Evolutionary conservation across 2,113 vertebrate species (phyloP).

Genomic region (Nestor notabilis): DNA sequence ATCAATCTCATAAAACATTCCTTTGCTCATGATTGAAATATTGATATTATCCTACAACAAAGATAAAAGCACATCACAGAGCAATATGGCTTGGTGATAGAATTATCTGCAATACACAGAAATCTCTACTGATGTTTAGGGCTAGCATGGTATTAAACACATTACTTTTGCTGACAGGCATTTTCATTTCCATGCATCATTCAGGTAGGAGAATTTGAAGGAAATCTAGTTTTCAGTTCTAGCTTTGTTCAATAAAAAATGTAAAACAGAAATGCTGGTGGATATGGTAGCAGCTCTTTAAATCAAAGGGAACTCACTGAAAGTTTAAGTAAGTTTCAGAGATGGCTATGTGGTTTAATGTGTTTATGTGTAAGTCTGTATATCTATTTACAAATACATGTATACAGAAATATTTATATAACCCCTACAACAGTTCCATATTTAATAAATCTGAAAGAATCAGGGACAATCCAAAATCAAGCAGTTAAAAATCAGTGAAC

Average conservation of each 20-base stretch:
- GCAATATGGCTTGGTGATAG: conserved; percentile 75
- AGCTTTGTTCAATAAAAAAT: conserved; percentile 68
- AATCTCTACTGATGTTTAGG: conserved; percentile 79
- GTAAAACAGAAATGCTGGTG: conserved; percentile 49
- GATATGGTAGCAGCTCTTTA: conserved; percentile 34
- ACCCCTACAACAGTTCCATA: not conserved
- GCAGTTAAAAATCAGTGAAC: not conserved
- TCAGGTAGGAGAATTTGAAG: conserved; percentile 68
- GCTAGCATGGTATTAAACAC: conserved; percentile 78
- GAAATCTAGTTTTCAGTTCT: conserved; percentile 70
- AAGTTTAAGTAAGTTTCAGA: conserved; percentile 47
- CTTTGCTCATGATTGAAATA: conserved; percentile 74
- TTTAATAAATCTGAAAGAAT: not conserved
- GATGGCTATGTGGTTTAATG: not conserved
- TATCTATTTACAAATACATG: not conserved
- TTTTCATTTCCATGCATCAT: conserved; percentile 75
- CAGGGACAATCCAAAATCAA: not conserved
- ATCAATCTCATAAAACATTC: conserved; percentile 75
- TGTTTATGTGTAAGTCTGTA: not conserved
- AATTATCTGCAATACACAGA: conserved; percentile 78
- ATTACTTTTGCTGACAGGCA: conserved; percentile 80
- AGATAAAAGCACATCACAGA: conserved; percentile 76
- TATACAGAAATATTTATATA: not conserved
- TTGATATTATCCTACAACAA: conserved; percentile 74
- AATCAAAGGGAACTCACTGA: conserved; percentile 57